phyloP scores from a whole-genome alignment of 2,888 invertebrate species.

The Tineola bisselliella region DNA sequence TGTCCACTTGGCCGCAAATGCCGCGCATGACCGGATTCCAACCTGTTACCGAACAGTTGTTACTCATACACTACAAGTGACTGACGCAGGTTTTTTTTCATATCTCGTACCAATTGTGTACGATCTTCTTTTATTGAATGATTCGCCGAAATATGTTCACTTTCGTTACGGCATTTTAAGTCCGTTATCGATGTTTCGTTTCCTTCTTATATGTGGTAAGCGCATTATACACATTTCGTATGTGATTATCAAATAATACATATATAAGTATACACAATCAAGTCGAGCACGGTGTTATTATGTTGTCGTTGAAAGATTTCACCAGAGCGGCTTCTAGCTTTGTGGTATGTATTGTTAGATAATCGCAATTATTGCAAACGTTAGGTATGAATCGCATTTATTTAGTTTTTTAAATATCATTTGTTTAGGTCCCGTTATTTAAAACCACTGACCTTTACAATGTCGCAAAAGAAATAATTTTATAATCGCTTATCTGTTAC shows the following conservation, averaged over 20 bases:
- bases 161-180: neutral
- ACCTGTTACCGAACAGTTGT: neutral
- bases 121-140: neutral
- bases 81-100: neutral
- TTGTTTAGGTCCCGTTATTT: no score
- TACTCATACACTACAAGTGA: neutral
- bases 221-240: neutral
- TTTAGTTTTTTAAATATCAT: no score
- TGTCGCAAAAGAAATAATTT: neutral
- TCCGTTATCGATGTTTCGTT: neutral
- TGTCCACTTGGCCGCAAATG: slow-evolving; percentile 5
- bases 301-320: slow-evolving; percentile 7
- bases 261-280: neutral
- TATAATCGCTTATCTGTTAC: neutral
- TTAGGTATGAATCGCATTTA: no score
- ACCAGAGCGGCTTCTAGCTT: neutral
- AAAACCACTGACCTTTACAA: neutral
- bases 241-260: slow-evolving; percentile 1
- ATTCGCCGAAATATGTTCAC: neutral
- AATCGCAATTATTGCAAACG: neutral
- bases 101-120: neutral
- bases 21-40: slow-evolving; percentile 8
- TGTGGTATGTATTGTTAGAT: slow-evolving; percentile 3
- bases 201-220: neutral
- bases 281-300: neutral